Conservation (phyloP, 2,113 vertebrate genomes). For the Plotosus lineatus region DNA sequence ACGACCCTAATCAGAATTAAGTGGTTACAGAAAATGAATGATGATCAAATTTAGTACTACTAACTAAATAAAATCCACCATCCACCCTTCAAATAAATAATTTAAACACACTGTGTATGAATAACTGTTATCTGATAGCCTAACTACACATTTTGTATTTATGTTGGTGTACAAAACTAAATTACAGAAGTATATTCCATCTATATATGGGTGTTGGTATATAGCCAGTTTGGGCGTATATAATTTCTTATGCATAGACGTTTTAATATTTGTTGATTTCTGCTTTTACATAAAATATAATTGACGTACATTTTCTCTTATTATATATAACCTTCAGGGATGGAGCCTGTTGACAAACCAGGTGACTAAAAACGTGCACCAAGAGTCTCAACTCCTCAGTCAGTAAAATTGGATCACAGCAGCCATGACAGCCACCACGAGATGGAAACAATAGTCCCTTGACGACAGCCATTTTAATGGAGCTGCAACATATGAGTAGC, state of each 20-base stretch:
- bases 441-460: constrained; percentile 46
- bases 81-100: neutral
- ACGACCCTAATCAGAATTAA: too few species aligned
- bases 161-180: neutral
- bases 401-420: constrained; percentile 56
- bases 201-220: neutral
- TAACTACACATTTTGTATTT: neutral
- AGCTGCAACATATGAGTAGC: neutral
- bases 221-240: neutral
- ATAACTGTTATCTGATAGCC: neutral
- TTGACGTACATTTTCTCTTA: neutral
- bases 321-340: constrained; percentile 17
- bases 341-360: constrained; percentile 3
- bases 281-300: neutral
- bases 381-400: constrained; percentile 64
- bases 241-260: neutral
- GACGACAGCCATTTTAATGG: constrained; percentile 24
- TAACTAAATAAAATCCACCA: too few species aligned
- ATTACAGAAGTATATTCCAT: neutral
- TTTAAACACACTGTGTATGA: neutral
- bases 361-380: constrained; percentile 54
- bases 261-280: neutral
- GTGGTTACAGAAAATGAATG: too few species aligned
- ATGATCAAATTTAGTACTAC: too few species aligned
- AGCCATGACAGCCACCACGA: constrained; percentile 61